phyloP scores from a whole-genome alignment of 1,140 invertebrate genomes.

The Ips nitidus region DNA sequence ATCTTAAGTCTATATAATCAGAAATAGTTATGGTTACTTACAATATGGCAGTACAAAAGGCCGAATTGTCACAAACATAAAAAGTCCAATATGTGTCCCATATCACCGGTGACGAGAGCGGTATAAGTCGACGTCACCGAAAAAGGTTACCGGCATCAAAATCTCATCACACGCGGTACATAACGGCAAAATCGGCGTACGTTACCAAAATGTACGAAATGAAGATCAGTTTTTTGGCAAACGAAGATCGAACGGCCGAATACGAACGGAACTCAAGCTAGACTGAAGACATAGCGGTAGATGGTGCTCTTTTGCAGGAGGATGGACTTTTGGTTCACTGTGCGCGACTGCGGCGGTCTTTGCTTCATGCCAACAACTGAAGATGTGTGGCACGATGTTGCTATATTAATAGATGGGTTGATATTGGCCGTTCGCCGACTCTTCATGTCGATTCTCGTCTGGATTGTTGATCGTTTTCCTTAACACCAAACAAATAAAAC shows the following conservation, averaged over 20 bases:
- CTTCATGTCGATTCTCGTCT: no score
- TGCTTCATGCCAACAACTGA: constrained; percentile 15
- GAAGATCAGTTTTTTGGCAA: constrained; percentile 10
- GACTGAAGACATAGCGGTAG: constrained; percentile 36
- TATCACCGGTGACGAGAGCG: constrained; percentile 19
- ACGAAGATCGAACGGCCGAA: constrained; percentile 24
- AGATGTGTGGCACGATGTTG: constrained; percentile 27
- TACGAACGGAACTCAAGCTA: constrained; percentile 18
- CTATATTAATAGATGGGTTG: constrained; percentile 11
- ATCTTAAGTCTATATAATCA: no score
- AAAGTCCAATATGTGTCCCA: constrained; percentile 32
- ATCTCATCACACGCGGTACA: constrained; percentile 34
- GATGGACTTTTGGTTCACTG: constrained; percentile 34
- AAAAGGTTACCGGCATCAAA: constrained; percentile 30
- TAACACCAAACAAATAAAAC: no score
- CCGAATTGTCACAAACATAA: constrained; percentile 41
- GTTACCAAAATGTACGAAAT: constrained; percentile 24
- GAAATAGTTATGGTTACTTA: constrained; percentile 27
- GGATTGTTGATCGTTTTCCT: no score
- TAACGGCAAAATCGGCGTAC: constrained; percentile 32
- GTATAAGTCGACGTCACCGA: constrained; percentile 29
- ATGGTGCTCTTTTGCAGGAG: constrained; percentile 28
- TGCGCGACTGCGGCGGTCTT: constrained; percentile 29
- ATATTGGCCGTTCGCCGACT: not conserved
- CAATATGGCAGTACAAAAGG: constrained; percentile 37